Evolutionary conservation across 1,140 invertebrate species (phyloP), one percentile per base, ranked within the genome.

Genomic region (Drosophila parabipectinata): DNA sequence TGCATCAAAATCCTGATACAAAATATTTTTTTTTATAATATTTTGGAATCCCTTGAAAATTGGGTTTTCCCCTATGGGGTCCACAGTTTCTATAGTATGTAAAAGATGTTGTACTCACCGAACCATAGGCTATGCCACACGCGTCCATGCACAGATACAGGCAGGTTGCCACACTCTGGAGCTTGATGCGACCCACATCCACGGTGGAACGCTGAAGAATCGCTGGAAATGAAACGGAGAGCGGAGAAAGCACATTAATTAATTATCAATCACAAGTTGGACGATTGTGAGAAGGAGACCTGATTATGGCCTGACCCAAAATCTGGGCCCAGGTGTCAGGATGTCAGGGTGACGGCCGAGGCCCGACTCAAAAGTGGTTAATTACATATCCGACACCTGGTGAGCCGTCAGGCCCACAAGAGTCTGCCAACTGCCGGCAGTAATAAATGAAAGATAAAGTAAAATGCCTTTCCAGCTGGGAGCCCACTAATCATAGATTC

Each of bases 61-160:
- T 2, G 21, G 21, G 2, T 21, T 21, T 21, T 21, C 0, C 21
- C 21, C 2, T 21, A 21, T 21, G 3, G 21, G 21, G 21, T 21
- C 3, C 21, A 21, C 21, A 21, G 21, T 21, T 21, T 21, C 3
- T 6, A 28, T 28, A 6, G 5, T 6, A 7, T 28, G 26, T 7
- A 7, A 7, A 28, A 28, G 26, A 1, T 28, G 10, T 37, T 12
- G 34, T 92, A 95, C 96, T 95, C 94, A 97, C 96, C 94, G 96
- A 95, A 91, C 95, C 95, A 93, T 97, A 97, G 72, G 96, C 94
- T 90, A 95, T 93, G 92, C 96, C 96, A 92, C 96, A 97, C 71
- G 94, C 93, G 92, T 96, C 96, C 96, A 97, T 96, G 92, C 96
- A 97, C 85, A 97, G 95, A 93, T 94, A 97, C 88, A 96, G 94